These are phyloP conservation scores for Arctia plantaginis DNA, from an alignment of 2,888 invertebrate species.

Conservation along the genomic window DNA sequence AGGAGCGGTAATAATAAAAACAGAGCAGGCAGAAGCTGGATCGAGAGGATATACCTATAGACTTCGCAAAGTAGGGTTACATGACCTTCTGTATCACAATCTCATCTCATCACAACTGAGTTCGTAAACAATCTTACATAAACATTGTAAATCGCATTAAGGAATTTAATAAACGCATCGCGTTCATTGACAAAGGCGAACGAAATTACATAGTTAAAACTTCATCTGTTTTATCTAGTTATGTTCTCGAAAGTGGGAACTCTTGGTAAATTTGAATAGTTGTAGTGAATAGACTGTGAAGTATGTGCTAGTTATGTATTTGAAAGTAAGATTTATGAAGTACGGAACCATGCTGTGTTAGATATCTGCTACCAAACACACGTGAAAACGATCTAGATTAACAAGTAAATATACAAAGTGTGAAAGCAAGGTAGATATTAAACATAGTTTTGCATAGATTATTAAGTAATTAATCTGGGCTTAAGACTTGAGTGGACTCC, in stretches of 20 bases:
- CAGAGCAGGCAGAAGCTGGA: not conserved
- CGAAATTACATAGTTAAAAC: not conserved
- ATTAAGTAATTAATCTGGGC: constrained; percentile 35
- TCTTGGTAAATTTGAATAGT: constrained; percentile 48
- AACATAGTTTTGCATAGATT: constrained; percentile 27
- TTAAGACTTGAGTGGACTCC: constrained; percentile 15
- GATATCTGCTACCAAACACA: constrained; percentile 42
- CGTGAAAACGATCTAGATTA: constrained; percentile 42
- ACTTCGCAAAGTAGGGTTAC: no score
- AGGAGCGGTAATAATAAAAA: not conserved
- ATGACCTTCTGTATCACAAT: no score
- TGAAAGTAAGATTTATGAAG: constrained; percentile 58
- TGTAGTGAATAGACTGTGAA: constrained; percentile 44
- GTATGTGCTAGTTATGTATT: constrained; percentile 52
- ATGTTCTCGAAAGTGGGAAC: constrained; percentile 44
- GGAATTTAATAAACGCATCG: not conserved
- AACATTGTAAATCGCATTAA: not conserved
- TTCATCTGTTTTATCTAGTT: constrained; percentile 37
- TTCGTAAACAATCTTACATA: not conserved
- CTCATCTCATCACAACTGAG: no score
- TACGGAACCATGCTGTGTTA: constrained; percentile 53
- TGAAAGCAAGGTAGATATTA: constrained; percentile 39
- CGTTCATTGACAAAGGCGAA: not conserved
- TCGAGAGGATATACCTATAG: not conserved
- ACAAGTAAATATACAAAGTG: constrained; percentile 40